Conservation (phyloP, 2,888 invertebrate genomes). For the Eueremaeus valkanovi region DNA sequence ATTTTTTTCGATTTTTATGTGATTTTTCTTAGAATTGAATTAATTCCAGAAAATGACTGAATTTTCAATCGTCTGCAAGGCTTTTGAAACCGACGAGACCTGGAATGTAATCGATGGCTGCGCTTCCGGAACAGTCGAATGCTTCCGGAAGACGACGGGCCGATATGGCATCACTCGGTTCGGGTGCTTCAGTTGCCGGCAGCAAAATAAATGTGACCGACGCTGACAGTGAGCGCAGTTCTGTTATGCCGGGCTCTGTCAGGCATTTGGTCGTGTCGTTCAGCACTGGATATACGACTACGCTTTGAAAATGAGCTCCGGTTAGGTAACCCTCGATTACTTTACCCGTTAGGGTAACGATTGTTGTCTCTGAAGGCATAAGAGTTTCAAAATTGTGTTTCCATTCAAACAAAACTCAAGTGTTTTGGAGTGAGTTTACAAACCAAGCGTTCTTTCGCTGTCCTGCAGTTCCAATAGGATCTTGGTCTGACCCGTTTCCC, state of each 20-base stretch:
- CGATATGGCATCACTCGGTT: background rate
- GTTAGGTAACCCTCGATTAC: background rate
- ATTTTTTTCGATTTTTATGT: too few relatives aligned
- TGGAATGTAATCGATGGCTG: background rate
- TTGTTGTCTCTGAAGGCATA: background rate
- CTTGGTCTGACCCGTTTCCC: background rate
- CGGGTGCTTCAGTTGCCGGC: background rate
- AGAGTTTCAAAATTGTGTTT: background rate
- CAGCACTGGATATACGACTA: background rate
- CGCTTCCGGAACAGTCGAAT: background rate
- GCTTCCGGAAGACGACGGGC: background rate
- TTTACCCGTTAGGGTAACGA: background rate
- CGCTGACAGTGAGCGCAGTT: background rate
- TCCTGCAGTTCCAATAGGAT: background rate
- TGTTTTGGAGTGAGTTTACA: background rate
- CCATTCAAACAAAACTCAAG: background rate
- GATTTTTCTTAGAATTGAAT: too few relatives aligned
- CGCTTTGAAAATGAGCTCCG: background rate
- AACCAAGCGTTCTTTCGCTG: background rate
- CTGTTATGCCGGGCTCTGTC: background rate
- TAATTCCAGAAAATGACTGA: too few relatives aligned
- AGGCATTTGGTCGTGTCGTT: background rate
- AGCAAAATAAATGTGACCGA: slow-evolving; percentile 3
- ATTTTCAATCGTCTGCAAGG: too few relatives aligned
- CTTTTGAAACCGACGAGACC: background rate